Evolutionary conservation across 2,113 vertebrate genomes (phyloP).

Genomic region (Camelus dromedarius): DNA sequence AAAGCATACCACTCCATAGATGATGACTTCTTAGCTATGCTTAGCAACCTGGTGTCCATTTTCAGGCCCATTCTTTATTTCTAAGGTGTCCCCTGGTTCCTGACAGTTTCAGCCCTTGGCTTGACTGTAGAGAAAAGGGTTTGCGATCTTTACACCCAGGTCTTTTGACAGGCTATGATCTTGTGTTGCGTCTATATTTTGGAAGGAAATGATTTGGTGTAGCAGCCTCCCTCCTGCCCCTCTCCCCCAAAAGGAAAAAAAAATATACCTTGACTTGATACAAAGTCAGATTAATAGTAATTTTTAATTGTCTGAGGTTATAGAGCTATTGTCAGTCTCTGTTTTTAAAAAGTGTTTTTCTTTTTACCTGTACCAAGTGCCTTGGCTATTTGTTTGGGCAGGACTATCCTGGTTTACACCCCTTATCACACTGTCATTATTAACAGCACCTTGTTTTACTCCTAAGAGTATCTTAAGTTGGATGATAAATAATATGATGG

Average conservation of each 20-base stretch:
- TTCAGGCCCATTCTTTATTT: neutral
- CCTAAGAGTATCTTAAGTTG: neutral
- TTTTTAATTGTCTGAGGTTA: neutral
- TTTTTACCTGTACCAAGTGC: neutral
- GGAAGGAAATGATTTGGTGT: neutral
- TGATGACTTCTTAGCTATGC: neutral
- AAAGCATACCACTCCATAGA: fast-evolving
- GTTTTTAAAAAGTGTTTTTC: neutral
- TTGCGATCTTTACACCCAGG: neutral
- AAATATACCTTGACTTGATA: neutral
- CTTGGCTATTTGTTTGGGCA: neutral
- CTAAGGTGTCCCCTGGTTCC: neutral
- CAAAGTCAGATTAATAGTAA: neutral
- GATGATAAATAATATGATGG: neutral
- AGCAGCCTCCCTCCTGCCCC: neutral
- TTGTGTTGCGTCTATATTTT: neutral
- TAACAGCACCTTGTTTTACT: neutral
- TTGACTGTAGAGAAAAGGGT: neutral
- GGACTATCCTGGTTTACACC: neutral
- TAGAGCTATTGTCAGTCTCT: neutral
- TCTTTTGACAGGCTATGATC: neutral
- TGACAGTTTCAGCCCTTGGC: neutral
- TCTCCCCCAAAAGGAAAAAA: neutral
- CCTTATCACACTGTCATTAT: neutral
- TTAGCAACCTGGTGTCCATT: neutral